A percentile compares a stretch with the other conserved stretches of the same genome.
Evolutionary conservation across 2,888 invertebrate genomes (phyloP).

Genomic region (Hydrotaea diabolus): DNA sequence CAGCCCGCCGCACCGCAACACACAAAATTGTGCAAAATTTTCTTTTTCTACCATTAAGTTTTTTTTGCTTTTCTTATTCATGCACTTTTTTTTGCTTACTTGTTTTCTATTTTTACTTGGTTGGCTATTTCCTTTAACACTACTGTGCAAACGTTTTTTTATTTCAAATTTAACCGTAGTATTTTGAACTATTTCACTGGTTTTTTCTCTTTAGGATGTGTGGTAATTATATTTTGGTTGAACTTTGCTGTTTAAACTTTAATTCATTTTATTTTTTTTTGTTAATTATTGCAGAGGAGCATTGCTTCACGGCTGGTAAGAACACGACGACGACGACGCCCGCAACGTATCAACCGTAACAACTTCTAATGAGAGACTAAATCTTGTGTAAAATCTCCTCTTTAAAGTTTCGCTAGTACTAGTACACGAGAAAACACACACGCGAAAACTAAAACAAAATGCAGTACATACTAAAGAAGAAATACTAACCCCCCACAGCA

Average conservation of each 20-base stretch:
- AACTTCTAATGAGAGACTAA: conserved; percentile 56
- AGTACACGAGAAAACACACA: too few relatives aligned
- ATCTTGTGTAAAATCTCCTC: too few relatives aligned
- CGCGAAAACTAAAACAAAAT: too few relatives aligned
- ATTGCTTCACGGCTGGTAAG: neutral
- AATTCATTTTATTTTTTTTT: conserved; percentile 17
- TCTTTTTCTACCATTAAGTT: neutral
- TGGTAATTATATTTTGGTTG: conserved; percentile 1
- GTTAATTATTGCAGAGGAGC: neutral
- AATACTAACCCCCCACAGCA: too few relatives aligned
- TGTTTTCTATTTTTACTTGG: conserved; percentile 17
- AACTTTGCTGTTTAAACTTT: conserved; percentile 34
- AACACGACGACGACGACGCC: conserved; percentile 30
- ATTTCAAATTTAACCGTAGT: neutral
- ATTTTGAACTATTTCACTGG: neutral
- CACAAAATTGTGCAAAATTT: conserved; percentile 29
- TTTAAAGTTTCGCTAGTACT: too few relatives aligned
- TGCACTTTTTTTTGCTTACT: conserved; percentile 15
- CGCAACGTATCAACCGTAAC: conserved; percentile 54
- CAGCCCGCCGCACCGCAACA: neutral
- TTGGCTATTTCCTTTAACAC: neutral
- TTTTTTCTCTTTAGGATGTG: neutral
- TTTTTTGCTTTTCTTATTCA: conserved; percentile 11
- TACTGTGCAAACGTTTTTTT: neutral
- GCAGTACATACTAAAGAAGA: too few relatives aligned